Evolutionary conservation across 2,888 invertebrate species (phyloP), one percentile per base, ranked within the genome.

Genomic region (Brenthis daphne): DNA sequence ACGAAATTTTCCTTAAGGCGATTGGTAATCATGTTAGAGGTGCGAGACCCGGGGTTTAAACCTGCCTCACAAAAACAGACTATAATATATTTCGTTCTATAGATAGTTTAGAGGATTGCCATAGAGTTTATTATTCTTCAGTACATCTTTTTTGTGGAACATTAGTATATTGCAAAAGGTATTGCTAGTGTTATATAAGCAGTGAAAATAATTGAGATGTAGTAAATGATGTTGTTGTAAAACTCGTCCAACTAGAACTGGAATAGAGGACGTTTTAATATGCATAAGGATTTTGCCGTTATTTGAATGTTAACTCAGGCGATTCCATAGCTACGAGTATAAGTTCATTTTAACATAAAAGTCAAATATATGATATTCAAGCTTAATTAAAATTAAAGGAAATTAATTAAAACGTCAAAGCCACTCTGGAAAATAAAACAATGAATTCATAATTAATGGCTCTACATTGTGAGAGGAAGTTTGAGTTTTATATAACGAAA

Each of bases 341-440:
- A 55, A 47, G 12, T 53, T 54, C 6, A 1, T 43, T 43, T 24
- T 33, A 54, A 29, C n/a, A 13, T 16, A 24, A n/a, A 53, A 65
- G 51, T 29, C 24, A 65, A 53, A 60, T 56, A 55, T 12, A 3
- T 13, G 16, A 24, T 50, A 55, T 55, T 47, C 6, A 33, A 63
- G 8, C 56, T 43, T 56, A 55, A 57, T 56, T 55, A 50, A 63
- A 51, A 37, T 43, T 50, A 33, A 48, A 33, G 47, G 12, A 51
- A 61, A 51, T 57, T 63, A 67, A 63, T 67, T 50, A 57, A 67
- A 65, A 67, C 53, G 61, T 70, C 65, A 54, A 29, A 57, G 48
- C 50, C 70, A 70, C 58, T 5, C 14, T 11, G 12, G 60, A 16
- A 64, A 64, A 54, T 55, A 69, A 29, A 56, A 64, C 60, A 67